Evolutionary conservation across 2,888 invertebrate genomes (phyloP).

Genomic region (Eugnorisma glareosa): DNA sequence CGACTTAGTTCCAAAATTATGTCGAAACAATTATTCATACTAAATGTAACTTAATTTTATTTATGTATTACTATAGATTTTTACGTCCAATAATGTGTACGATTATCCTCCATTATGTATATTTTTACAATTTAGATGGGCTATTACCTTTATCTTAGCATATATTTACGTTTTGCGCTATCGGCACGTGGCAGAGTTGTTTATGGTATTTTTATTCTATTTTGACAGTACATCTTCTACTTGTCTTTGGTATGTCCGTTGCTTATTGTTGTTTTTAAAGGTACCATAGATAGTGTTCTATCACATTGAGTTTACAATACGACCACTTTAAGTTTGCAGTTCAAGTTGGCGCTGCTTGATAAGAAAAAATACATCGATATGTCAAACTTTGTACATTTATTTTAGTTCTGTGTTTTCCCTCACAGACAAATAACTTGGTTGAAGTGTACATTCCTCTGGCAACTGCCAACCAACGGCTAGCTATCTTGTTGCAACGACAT

Average conservation of each 20-base stretch:
- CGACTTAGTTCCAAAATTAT: not conserved
- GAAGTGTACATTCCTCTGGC: too few species aligned
- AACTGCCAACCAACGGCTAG: too few species aligned
- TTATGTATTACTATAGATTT: slow-evolving; percentile 47
- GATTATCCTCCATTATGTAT: slow-evolving; percentile 57
- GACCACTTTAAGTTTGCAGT: too few species aligned
- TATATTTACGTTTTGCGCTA: slow-evolving; percentile 37
- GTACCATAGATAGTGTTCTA: too few species aligned
- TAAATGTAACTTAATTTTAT: slow-evolving; percentile 46
- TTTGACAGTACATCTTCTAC: slow-evolving; percentile 27
- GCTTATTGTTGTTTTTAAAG: not conserved
- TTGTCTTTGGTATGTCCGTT: slow-evolving; percentile 8
- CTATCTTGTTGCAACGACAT: too few species aligned
- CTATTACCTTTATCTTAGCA: slow-evolving; percentile 50
- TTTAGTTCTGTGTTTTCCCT: too few species aligned
- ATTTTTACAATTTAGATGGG: slow-evolving; percentile 55
- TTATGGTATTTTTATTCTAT: slow-evolving; percentile 23
- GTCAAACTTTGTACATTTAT: too few species aligned
- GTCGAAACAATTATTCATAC: slow-evolving; percentile 21
- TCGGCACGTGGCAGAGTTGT: slow-evolving; percentile 39
- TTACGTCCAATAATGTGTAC: slow-evolving; percentile 53
- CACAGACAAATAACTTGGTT: too few species aligned
- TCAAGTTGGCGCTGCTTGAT: too few species aligned
- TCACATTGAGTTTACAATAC: too few species aligned
- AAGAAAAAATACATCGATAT: too few species aligned